Percentiles rank a stretch among this genome's conserved stretches.
These are phyloP conservation scores for Eurytoma adleriae DNA, from an alignment of 2,888 invertebrate genomes.

Conservation along the genomic window DNA sequence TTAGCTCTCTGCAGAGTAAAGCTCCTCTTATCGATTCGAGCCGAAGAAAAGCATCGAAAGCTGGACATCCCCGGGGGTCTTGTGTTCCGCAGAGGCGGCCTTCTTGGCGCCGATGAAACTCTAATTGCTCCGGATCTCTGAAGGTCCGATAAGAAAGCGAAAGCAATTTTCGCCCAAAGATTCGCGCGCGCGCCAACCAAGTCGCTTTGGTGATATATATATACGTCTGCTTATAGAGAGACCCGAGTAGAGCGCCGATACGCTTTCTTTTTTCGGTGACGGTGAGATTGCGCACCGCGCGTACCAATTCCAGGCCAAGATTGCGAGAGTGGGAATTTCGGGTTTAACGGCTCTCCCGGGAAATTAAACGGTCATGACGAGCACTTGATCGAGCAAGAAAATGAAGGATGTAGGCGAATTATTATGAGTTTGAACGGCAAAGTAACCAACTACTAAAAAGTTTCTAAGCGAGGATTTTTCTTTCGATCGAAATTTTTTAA, in stretches of 20 bases:
- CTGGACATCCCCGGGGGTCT: slow-evolving; percentile 24
- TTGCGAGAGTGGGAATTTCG: neutral
- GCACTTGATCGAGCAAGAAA: too few relatives aligned
- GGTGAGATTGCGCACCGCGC: too few relatives aligned
- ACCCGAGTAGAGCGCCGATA: neutral
- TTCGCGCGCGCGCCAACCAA: neutral
- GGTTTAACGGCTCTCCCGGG: too few relatives aligned
- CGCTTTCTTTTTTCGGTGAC: neutral
- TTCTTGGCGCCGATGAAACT: slow-evolving; percentile 47
- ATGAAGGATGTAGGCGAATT: too few relatives aligned
- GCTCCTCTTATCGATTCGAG: too few relatives aligned
- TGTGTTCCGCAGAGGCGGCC: slow-evolving; percentile 11
- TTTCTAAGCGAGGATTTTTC: too few relatives aligned
- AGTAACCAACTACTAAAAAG: too few relatives aligned
- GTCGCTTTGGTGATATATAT: neutral
- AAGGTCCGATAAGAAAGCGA: slow-evolving; percentile 26
- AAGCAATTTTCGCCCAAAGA: slow-evolving; percentile 30
- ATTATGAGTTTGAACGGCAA: too few relatives aligned
- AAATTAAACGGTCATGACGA: too few relatives aligned
- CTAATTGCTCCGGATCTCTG: slow-evolving; percentile 50
- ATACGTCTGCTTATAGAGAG: neutral
- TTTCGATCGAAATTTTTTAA: too few relatives aligned
- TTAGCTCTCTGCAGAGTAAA: too few relatives aligned
- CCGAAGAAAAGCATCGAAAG: neutral
- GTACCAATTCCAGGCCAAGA: neutral